Base-by-base conservation (phyloP, 2,113 vertebrate species). In the Hippocampus comes region DNA sequence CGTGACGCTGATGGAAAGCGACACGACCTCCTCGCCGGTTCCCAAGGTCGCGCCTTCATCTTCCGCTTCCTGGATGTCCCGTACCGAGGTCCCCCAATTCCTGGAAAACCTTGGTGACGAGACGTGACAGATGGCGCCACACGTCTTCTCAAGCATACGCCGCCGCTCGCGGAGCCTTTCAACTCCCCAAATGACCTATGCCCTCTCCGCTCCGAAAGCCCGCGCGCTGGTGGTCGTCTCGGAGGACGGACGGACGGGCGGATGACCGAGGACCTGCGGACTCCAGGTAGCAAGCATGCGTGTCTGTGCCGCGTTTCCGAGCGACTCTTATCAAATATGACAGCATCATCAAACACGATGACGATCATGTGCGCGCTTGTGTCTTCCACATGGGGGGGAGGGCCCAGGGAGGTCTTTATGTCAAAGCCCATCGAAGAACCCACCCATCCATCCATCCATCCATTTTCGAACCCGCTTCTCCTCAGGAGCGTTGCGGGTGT, bases 121-220 rank as follows among this genome's bases (percentile, higher is more conserved):
- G 75, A 38, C 10, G 5, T 55, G 84, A 86, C 83, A 80, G 74
- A 41, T 25, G 34, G 17, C 20, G 38, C 56, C 55, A 65, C 63
- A 63, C 21, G 64, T 76, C 27, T 70, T 56, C 57, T 80, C 64
- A 74, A 80, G 74, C 82, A 2, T 75, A 75, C 82, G 63, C 71
- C 48, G 73, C 27, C n/a, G 46, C 64, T 48, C 23, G 56, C 10
- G 2, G 9, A 20, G 41, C 34, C 64, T 21, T 3, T 21, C 81
- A 68, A 79, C 67, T 79, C 65, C 0, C 3, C 48, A 30, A 4
- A 51, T 78, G 78, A 87, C 84, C 83, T 72, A 77, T 78, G 80
- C 81, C 81, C 59, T 42, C 8, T 7, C 51, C 0, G 74, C 21
- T 64, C 43, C 3, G 5, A 21, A 38, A 72, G 41, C 41, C 46